Base-by-base conservation (phyloP, 2,797 vertebrate genomes). In the Ara ararauna region DNA sequence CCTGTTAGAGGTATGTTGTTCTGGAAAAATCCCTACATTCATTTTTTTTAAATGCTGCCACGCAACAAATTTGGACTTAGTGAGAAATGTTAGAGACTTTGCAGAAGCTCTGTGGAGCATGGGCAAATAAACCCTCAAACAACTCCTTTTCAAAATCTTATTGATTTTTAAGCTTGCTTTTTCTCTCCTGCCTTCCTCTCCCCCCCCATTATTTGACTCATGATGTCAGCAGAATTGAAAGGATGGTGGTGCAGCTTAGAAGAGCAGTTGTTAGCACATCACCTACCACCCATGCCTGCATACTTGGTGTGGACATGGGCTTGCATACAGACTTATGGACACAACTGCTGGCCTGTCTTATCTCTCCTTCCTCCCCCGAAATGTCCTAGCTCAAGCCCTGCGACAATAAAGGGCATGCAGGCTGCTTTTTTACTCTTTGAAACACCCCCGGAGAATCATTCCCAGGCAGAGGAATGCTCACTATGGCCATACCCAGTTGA, bases 361-460 rank as follows among this genome's bases (percentile, higher is more conserved):
- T 51, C 86, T 76, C 90, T 84, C 65, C 72, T 90, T 61, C 94
- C 95, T 93, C 91, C 96, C 95, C 95, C 70, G 16, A 96, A 96
- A 97, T 94, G 94, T 95, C 89, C 94, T 40, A 89, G 93, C 94
- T 89, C 22, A 92, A 65, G 90, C 75, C 74, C 65, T 53, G 45
- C 85, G 86, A 96, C 93, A 95, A 97, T 95, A 94, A 90, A 94
- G 88, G 87, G 58, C 94, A 93, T 48, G 87, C 91, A 96, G 95
- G 90, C 93, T 89, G 82, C 94, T 96, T 92, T 89, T 94, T 90
- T 4, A 72, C 81, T 95, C 96, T 97, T 97, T 96, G 96, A 96
- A 96, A 97, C 96, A 96, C 96, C 93, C 94, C 94, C 94, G 0
- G 96, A 94, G 83, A 95, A 96, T 80, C 94, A 95, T 96, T 96